Conservation (phyloP, 2,888 invertebrate genomes). For the Tenthredo scrophulariae region DNA sequence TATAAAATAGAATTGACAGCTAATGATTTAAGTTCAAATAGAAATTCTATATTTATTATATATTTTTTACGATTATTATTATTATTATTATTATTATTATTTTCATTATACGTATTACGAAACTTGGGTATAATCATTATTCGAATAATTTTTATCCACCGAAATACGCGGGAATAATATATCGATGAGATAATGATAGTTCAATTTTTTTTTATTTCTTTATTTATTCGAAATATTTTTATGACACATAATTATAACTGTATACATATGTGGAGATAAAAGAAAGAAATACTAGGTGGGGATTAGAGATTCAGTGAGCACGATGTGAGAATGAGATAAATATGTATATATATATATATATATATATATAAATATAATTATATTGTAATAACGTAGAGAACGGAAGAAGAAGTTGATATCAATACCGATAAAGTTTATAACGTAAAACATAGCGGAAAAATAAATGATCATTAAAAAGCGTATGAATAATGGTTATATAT, state of each 20-base stretch:
- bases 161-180: not conserved
- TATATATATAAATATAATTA: too few species aligned
- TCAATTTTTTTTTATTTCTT: not conserved
- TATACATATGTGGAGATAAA: too few species aligned
- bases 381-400: not conserved
- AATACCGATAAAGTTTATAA: not conserved
- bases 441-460: not conserved
- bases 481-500: not conserved
- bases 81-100: not conserved
- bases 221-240: not conserved
- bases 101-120: not conserved
- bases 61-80: too few species aligned
- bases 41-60: not conserved
- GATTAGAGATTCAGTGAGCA: too few species aligned
- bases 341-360: too few species aligned
- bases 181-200: not conserved
- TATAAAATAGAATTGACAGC: constrained; percentile 23
- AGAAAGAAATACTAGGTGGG: too few species aligned
- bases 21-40: not conserved
- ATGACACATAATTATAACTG: not conserved
- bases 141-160: too few species aligned
- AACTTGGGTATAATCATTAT: not conserved
- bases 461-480: not conserved
- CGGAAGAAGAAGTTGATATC: not conserved
- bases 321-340: not conserved